phyloP scores from a whole-genome alignment of 2,888 invertebrate species.

The Watsonalla binaria region DNA sequence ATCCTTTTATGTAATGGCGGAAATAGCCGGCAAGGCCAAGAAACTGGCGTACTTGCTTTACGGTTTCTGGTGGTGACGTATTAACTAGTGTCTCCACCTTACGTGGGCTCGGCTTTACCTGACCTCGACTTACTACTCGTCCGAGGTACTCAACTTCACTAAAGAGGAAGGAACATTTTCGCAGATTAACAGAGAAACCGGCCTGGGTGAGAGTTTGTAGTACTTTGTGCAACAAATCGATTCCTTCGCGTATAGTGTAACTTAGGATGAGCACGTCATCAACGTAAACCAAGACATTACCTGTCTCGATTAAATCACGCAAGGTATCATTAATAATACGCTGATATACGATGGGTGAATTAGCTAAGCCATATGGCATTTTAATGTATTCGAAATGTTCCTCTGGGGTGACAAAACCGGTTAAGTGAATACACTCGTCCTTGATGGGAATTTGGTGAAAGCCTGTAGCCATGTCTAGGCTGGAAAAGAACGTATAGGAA shows the following conservation, averaged over 20 bases:
- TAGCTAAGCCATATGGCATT: constrained; percentile 29
- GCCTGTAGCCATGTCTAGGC: constrained; percentile 1
- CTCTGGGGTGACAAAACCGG: constrained; percentile 29
- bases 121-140: constrained; percentile 14
- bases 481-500: constrained; percentile 9
- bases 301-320: constrained; percentile 1
- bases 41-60: constrained; percentile 16
- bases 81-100: constrained; percentile 20
- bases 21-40: constrained; percentile 22
- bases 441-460: constrained; percentile 22
- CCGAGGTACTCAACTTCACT: constrained; percentile 20
- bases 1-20: constrained; percentile 13
- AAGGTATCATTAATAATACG: constrained; percentile 12
- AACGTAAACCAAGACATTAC: constrained; percentile 7
- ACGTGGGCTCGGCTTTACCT: constrained; percentile 19
- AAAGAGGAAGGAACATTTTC: no score
- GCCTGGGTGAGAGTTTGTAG: neutral
- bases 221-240: constrained; percentile 10
- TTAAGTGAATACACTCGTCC: constrained; percentile 21
- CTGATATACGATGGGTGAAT: constrained; percentile 19
- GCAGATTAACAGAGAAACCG: no score
- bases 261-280: constrained; percentile 11
- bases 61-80: neutral
- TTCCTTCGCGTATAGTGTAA: constrained; percentile 9
- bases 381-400: constrained; percentile 26